Conservation (phyloP, 2,888 invertebrate species). For the Brenthis hecate region DNA sequence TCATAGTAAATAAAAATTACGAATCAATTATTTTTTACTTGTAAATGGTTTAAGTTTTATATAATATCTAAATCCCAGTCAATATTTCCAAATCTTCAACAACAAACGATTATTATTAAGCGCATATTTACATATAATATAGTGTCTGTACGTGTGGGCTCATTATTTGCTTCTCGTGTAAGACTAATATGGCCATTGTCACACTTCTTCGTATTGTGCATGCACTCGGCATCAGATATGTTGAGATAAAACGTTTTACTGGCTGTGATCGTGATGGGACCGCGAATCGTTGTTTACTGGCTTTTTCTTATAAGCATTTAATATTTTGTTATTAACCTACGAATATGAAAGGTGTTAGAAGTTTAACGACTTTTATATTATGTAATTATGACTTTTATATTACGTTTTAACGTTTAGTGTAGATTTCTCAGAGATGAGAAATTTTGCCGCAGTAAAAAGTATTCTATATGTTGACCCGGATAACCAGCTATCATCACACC, state of each 20-base stretch:
- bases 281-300: constrained; percentile 32
- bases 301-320: neutral
- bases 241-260: constrained; percentile 33
- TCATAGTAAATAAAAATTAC: too few species aligned
- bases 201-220: constrained; percentile 30
- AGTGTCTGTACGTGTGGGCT: constrained; percentile 10
- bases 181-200: constrained; percentile 32
- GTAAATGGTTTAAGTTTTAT: too few species aligned
- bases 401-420: too few species aligned
- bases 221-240: constrained; percentile 28
- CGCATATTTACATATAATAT: constrained; percentile 25
- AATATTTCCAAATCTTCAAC: neutral
- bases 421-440: too few species aligned
- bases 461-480: too few species aligned
- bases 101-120: constrained; percentile 7
- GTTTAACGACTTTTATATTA: too few species aligned
- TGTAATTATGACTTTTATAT: too few species aligned
- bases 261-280: constrained; percentile 33
- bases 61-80: too few species aligned
- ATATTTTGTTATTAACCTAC: neutral
- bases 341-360: too few species aligned
- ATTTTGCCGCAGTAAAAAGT: too few species aligned
- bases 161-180: constrained; percentile 14
- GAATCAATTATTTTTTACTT: too few species aligned
- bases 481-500: too few species aligned